These are phyloP conservation scores for Acipenser transmontanus DNA, from an alignment of 2,797 vertebrate genomes.

Conservation along the genomic window DNA sequence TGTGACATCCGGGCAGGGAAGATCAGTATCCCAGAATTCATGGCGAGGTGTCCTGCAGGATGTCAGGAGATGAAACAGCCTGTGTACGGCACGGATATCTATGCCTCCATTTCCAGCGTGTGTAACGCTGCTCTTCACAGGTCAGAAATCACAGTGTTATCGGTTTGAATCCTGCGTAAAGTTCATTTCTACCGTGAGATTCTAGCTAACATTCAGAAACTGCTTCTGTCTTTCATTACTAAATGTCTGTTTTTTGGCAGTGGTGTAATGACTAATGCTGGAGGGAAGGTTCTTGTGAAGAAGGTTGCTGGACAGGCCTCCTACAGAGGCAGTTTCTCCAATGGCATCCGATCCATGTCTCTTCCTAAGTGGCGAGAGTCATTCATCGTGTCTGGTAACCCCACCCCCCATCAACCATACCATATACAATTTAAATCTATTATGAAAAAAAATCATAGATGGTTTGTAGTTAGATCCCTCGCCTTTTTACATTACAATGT, in stretches of 20 bases:
- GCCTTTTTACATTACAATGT: no score
- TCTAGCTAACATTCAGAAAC: no score
- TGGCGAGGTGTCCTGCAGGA: conserved; percentile 81
- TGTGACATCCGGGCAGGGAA: conserved; percentile 88
- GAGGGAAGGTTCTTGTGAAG: conserved; percentile 87
- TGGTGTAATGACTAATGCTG: conserved; percentile 79
- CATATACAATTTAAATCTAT: no score
- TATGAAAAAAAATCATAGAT: no score
- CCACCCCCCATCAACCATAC: neutral
- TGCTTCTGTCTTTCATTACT: neutral
- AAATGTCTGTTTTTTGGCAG: conserved; percentile 47
- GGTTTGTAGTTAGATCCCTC: no score
- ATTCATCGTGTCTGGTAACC: conserved; percentile 77
- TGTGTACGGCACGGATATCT: conserved; percentile 84
- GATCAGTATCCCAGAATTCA: conserved; percentile 87
- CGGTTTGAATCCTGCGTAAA: neutral
- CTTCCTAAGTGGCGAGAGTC: conserved; percentile 91
- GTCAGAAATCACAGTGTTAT: conserved; percentile 47
- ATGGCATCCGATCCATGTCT: conserved; percentile 80
- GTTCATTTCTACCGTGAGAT: no score
- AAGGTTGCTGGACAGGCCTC: conserved; percentile 81
- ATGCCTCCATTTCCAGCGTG: conserved; percentile 92
- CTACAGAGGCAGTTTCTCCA: conserved; percentile 81
- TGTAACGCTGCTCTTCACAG: conserved; percentile 92
- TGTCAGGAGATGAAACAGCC: conserved; percentile 82